These are phyloP conservation scores for Dinoponera quadriceps DNA, from an alignment of 1,140 invertebrate species.

Conservation along the genomic window DNA sequence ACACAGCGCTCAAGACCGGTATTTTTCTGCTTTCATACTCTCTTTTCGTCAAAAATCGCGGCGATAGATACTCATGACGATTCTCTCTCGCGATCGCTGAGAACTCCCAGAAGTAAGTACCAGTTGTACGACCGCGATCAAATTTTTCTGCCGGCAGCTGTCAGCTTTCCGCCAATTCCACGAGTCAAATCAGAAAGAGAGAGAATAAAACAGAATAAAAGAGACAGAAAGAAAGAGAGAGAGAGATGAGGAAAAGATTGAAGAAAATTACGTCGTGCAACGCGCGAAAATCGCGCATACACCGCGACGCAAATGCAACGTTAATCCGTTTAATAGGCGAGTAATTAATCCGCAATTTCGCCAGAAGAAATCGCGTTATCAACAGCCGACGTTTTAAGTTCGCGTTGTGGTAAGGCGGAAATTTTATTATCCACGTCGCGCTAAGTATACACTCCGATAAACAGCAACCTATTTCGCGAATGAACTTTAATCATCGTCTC, in stretches of 20 bases:
- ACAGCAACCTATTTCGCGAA: constrained; percentile 16
- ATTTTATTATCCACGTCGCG: neutral
- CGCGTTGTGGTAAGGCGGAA: neutral
- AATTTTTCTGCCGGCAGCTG: neutral
- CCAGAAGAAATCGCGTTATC: constrained; percentile 36
- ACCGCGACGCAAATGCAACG: neutral
- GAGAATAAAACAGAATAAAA: neutral
- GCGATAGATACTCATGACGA: constrained; percentile 1
- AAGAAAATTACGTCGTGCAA: neutral
- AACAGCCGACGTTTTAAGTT: constrained; percentile 30
- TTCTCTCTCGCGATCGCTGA: neutral
- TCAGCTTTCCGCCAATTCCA: neutral
- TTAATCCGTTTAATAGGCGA: constrained; percentile 12
- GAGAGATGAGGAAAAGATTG: neutral
- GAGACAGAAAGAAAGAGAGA: neutral
- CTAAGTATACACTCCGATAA: constrained; percentile 4
- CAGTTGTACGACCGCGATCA: neutral
- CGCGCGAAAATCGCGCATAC: neutral
- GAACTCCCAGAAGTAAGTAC: neutral
- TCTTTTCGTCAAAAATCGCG: constrained; percentile 4
- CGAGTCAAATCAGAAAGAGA: neutral
- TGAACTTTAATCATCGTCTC: constrained; percentile 41
- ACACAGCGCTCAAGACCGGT: constrained; percentile 20
- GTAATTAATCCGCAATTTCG: constrained; percentile 25
- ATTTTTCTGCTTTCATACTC: constrained; percentile 23